phyloP scores from a whole-genome alignment of 2,888 invertebrate species.

The Watsonalla binaria region DNA sequence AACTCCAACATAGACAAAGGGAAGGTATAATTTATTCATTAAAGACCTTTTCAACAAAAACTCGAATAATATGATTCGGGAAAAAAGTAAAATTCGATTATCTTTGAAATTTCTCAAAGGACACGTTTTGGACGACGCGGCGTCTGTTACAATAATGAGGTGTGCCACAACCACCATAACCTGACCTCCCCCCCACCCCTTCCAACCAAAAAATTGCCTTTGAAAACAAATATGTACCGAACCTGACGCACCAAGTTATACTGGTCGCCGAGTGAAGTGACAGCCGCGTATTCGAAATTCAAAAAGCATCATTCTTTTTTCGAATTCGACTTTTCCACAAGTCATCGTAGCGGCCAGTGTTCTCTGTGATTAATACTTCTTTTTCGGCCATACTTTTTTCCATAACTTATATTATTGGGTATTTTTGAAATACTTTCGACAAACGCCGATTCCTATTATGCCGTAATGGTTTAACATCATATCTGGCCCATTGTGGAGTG shows the following conservation, averaged over 20 bases:
- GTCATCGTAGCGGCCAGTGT: slow-evolving; percentile 62
- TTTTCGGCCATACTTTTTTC: slow-evolving; percentile 24
- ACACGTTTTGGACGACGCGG: slow-evolving; percentile 50
- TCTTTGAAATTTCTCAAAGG: slow-evolving; percentile 48
- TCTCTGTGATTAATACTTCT: slow-evolving; percentile 67
- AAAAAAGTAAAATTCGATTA: slow-evolving; percentile 44
- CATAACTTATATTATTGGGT: slow-evolving; percentile 9
- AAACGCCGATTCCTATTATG: slow-evolving; percentile 15
- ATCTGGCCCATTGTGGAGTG: slow-evolving; percentile 6
- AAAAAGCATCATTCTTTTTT: slow-evolving; percentile 50
- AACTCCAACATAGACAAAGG: background rate
- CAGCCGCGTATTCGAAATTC: slow-evolving; percentile 54
- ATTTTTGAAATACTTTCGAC: slow-evolving; percentile 11
- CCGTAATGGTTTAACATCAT: slow-evolving; percentile 20
- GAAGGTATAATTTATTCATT: slow-evolving; percentile 7
- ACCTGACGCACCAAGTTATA: slow-evolving; percentile 20
- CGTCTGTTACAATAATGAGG: slow-evolving; percentile 45
- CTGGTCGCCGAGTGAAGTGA: slow-evolving; percentile 42
- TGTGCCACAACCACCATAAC: slow-evolving; percentile 24
- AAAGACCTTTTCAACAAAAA: background rate
- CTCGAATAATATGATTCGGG: slow-evolving; percentile 1
- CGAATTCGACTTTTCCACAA: slow-evolving; percentile 51
- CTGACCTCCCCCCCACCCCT: slow-evolving; percentile 16
- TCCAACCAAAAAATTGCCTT: slow-evolving; percentile 3
- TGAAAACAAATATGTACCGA: background rate